A percentile compares a stretch with the other conserved stretches of the same genome.
These are phyloP conservation scores for Tachuris rubrigastra DNA, from an alignment of 2,113 vertebrate genomes.

Conservation along the genomic window DNA sequence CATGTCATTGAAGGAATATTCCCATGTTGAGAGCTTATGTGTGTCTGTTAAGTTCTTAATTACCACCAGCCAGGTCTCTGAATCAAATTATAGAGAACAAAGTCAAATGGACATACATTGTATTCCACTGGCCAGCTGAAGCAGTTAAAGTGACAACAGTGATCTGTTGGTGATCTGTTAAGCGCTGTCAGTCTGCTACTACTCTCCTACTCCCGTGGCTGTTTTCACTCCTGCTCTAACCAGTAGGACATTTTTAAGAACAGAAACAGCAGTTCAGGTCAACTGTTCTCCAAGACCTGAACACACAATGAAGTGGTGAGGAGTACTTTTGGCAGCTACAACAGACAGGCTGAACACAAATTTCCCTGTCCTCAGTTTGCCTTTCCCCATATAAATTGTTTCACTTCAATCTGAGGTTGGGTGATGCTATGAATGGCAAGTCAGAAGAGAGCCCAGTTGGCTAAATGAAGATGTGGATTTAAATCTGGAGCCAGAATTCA, in stretches of 20 bases:
- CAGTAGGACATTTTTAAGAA: neutral
- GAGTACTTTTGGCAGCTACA: neutral
- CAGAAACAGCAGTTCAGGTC: neutral
- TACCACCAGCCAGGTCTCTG: neutral
- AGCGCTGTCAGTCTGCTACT: neutral
- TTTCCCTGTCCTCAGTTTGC: neutral
- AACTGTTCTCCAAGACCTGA: neutral
- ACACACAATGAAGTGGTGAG: neutral
- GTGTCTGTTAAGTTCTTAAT: neutral
- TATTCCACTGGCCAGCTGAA: accelerated
- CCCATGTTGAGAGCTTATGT: neutral
- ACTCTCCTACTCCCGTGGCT: neutral
- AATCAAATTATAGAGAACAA: neutral
- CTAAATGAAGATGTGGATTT: neutral
- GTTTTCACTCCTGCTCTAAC: neutral
- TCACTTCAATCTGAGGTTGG: neutral
- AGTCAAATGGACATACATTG: neutral
- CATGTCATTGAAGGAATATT: neutral
- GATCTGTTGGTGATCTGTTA: neutral
- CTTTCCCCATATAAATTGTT: neutral
- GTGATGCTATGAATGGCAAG: neutral
- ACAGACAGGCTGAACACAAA: neutral
- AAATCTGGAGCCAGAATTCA: neutral
- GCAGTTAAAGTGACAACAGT: neutral
- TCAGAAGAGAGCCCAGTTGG: neutral